Percentiles rank a stretch among this genome's conserved stretches.
Evolutionary conservation across 2,113 vertebrate species (phyloP).

Genomic region (Aphyosemion australe): DNA sequence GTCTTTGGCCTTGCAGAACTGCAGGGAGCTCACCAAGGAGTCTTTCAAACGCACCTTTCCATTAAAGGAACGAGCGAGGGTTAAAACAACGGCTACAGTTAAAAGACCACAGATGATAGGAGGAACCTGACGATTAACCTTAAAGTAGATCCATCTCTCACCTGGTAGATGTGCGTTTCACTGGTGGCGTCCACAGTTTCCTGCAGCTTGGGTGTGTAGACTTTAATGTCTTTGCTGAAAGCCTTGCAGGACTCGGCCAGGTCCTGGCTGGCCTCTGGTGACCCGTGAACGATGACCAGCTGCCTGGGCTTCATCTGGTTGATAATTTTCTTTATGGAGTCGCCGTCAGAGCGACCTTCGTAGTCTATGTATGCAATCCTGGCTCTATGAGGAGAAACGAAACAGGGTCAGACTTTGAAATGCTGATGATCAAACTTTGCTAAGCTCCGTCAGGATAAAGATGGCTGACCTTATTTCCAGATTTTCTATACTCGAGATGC

Average conservation of each 20-base stretch:
- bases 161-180: slow-evolving; percentile 99
- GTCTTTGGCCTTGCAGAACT: slow-evolving; percentile 98
- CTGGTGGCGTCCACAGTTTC: slow-evolving; percentile 97
- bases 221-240: slow-evolving; percentile 98
- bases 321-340: slow-evolving; percentile 99
- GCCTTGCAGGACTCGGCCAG: slow-evolving; percentile 95
- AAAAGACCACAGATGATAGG: no score
- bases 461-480: slow-evolving; percentile 95
- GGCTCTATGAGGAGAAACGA: slow-evolving; percentile 79
- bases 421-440: background rate
- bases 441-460: background rate
- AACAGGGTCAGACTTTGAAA: background rate
- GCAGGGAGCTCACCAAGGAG: slow-evolving; percentile 96
- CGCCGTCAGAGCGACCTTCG: slow-evolving; percentile 96
- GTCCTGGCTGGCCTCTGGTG: slow-evolving; percentile 93
- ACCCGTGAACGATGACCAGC: slow-evolving; percentile 93
- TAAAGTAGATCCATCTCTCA: slow-evolving; percentile 66
- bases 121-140: no score
- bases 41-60: slow-evolving; percentile 94
- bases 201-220: slow-evolving; percentile 95
- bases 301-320: slow-evolving; percentile 99
- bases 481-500: slow-evolving; percentile 88
- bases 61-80: background rate
- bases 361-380: slow-evolving; percentile 97
- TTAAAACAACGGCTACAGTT: background rate